Conservation (phyloP, 2,797 vertebrate species). For the Sebastiscus albofasciatus region DNA sequence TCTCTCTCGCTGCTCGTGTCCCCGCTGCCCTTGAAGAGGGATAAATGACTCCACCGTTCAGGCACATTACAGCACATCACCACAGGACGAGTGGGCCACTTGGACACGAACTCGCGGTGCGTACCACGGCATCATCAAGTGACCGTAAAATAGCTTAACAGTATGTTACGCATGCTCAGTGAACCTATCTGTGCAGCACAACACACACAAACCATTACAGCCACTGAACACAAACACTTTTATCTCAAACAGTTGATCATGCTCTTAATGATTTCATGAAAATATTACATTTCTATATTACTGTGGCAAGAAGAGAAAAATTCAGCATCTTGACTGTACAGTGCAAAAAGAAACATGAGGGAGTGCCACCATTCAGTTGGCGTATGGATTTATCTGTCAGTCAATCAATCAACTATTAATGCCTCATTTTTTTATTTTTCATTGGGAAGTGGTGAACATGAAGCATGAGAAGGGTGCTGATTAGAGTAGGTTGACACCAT, state of each 20-base stretch:
- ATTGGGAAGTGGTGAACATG: background rate
- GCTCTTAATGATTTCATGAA: background rate
- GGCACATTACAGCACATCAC: constrained; percentile 40
- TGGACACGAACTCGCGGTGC: constrained; percentile 9
- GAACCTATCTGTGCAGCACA: background rate
- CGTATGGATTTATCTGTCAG: constrained; percentile 1
- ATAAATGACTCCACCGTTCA: constrained; percentile 61
- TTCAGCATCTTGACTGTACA: background rate
- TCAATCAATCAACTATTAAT: constrained; percentile 29
- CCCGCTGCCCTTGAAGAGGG: constrained; percentile 63
- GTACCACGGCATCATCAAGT: constrained; percentile 9
- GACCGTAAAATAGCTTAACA: constrained; percentile 4
- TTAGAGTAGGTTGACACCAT: background rate
- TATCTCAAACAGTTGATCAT: background rate
- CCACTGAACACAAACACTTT: background rate
- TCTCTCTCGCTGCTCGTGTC: constrained; percentile 36
- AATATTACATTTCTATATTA: background rate
- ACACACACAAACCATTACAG: background rate
- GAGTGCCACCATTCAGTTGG: background rate
- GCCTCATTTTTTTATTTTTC: background rate
- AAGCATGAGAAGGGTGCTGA: background rate
- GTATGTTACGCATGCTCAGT: background rate
- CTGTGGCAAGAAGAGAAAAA: background rate
- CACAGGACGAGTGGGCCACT: constrained; percentile 40
- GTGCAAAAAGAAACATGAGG: background rate